These are phyloP conservation scores for Onychomys torridus DNA, from an alignment of 2,797 vertebrate species.

Conservation along the genomic window DNA sequence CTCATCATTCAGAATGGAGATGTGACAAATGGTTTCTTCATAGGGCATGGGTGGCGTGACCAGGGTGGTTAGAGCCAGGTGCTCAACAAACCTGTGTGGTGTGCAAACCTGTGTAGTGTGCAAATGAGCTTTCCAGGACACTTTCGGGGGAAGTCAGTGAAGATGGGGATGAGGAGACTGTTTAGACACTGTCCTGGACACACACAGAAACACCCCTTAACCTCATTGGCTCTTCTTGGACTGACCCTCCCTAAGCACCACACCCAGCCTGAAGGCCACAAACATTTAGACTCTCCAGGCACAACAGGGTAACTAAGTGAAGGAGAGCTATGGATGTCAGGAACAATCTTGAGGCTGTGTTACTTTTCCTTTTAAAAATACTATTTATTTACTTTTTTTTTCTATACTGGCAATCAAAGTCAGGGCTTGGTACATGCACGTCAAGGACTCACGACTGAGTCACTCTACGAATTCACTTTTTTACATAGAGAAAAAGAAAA, in stretches of 20 bases:
- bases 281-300: neutral
- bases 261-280: neutral
- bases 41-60: rapidly evolving
- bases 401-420: neutral
- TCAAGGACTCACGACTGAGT: neutral
- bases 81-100: neutral
- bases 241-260: neutral
- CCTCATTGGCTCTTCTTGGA: neutral
- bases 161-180: too few relatives aligned
- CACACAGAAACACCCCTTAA: neutral
- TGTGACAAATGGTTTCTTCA: neutral
- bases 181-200: neutral
- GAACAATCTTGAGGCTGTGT: neutral
- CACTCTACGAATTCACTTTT: neutral
- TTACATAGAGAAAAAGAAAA: neutral
- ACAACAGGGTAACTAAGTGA: neutral
- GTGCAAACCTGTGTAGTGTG: neutral
- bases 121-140: neutral
- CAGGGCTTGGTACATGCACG: neutral
- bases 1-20: too few relatives aligned
- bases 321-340: neutral
- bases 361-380: constrained; percentile 15
- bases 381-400: neutral
- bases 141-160: neutral
- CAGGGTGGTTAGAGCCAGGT: neutral